Conservation (phyloP, 2,888 invertebrate genomes). For the Drosophila tanythrix region DNA sequence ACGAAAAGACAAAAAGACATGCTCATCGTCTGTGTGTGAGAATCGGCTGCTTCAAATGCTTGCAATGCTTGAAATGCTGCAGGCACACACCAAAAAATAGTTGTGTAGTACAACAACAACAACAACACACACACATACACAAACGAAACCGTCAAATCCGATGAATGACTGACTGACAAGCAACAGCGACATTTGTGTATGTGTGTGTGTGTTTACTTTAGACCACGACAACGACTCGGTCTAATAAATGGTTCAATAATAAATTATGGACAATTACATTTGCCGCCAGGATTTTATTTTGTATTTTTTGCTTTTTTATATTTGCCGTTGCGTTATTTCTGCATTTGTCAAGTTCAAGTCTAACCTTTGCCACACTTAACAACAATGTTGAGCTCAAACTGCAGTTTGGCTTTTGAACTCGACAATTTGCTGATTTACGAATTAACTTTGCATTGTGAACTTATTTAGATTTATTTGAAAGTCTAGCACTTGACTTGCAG, state of each 20-base stretch:
- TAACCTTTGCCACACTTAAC: slow-evolving; percentile 58
- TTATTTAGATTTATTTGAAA: neutral
- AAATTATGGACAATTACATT: slow-evolving; percentile 54
- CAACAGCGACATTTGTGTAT: slow-evolving; percentile 70
- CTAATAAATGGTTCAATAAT: slow-evolving; percentile 79
- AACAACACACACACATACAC: neutral
- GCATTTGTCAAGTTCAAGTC: slow-evolving; percentile 81
- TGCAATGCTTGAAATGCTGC: slow-evolving; percentile 50
- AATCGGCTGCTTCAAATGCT: slow-evolving; percentile 70
- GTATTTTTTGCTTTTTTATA: slow-evolving; percentile 11
- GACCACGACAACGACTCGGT: slow-evolving; percentile 53
- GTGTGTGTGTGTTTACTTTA: slow-evolving; percentile 13
- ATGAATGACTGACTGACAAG: slow-evolving; percentile 74
- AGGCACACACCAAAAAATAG: slow-evolving; percentile 63
- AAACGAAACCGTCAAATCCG: slow-evolving; percentile 65
- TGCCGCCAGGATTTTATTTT: slow-evolving; percentile 52
- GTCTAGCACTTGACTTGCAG: neutral
- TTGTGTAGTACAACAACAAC: slow-evolving; percentile 32
- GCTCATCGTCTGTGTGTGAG: slow-evolving; percentile 56
- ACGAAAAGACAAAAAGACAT: slow-evolving; percentile 4
- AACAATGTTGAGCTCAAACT: slow-evolving; percentile 21
- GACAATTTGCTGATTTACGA: neutral
- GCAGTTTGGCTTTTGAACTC: neutral
- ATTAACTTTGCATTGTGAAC: neutral
- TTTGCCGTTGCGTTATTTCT: slow-evolving; percentile 76